Evolutionary conservation across 2,888 invertebrate species (phyloP), one percentile per base, ranked within the genome.

Genomic region (Agonum fuliginosum): DNA sequence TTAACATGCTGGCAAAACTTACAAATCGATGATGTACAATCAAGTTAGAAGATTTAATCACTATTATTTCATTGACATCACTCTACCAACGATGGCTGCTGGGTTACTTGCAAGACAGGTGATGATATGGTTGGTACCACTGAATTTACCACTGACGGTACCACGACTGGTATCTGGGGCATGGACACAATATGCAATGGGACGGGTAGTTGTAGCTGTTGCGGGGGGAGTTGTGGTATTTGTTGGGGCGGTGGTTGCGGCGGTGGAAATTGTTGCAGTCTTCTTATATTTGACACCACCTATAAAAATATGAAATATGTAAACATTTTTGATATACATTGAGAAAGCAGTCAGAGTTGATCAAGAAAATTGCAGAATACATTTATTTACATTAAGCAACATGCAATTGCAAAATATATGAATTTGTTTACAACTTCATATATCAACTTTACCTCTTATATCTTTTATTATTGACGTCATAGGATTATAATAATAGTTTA

Each of bases 201-300:
- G 17, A 77, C 54, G 41, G 41, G 70, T 27, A 77, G 17, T 12
- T 30, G 72, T 20, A 54, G 20, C 24, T 48, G 24, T 20, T 71
- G 71, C 10, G 37, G 41, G 1, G 27, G 2, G 2, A 14, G 41
- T 12, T 10, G 37, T 10, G 54, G 67, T 1, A 20, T 6, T 34
- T 48, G 65, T 51, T 51, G 51, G 3, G 67, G 67, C 5, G 69
- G 77, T 12, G 70, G 77, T 43, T 69, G 77, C 19, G 77, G 58
- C 1, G 77, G 77, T 20, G 70, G 81, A 3, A 84, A 81, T 1
- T 86, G 86, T 70, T 86, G 84, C 62, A 87, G 80, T 69, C 87
- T 82, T 77, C 87, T 79, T 41, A 87, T 87, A 79, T 87, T 87
- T 80, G 87, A 87, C 3, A 86, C 86, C 12, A 87, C 86, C 77